A percentile compares a stretch with the other conserved stretches of the same genome.
These are phyloP conservation scores for Caenorhabditis doughertyi DNA, from an alignment of 2,888 invertebrate genomes.

Conservation along the genomic window DNA sequence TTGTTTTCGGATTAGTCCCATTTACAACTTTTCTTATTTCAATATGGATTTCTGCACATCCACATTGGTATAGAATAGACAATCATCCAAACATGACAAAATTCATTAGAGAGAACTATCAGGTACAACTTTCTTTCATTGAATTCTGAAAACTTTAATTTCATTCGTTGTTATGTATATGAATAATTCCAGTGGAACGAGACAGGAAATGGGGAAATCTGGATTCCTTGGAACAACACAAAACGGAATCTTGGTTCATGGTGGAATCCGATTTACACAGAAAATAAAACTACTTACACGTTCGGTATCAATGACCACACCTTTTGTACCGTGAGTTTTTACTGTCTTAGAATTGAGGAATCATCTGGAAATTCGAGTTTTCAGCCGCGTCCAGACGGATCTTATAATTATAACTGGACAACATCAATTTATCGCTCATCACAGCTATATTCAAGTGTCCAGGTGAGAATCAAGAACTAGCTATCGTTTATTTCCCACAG, in stretches of 20 bases:
- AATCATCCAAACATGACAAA: conserved; percentile 14
- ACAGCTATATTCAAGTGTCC: conserved; percentile 61
- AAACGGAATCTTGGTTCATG: conserved; percentile 33
- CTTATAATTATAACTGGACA: conserved; percentile 32
- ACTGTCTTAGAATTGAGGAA: background rate
- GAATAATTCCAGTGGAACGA: conserved; percentile 49
- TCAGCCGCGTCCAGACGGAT: conserved; percentile 27
- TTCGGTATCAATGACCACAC: conserved; percentile 44
- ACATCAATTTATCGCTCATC: conserved; percentile 58
- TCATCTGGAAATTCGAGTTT: background rate
- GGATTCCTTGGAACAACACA: conserved; percentile 20
- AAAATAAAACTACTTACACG: conserved; percentile 27
- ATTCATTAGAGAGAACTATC: conserved; percentile 20
- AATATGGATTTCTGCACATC: conserved; percentile 55
- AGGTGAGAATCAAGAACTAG: conserved; percentile 39
- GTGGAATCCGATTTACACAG: conserved; percentile 21
- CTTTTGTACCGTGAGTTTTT: conserved; percentile 40
- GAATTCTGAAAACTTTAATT: background rate
- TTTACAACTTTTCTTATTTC: conserved; percentile 15
- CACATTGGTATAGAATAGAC: conserved; percentile 28
- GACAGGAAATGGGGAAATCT: conserved; percentile 52
- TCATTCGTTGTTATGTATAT: background rate
- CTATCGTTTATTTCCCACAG: background rate
- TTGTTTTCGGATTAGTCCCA: conserved; percentile 39
- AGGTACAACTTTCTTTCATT: background rate